These are phyloP conservation scores for Poeciliopsis paucimaculata DNA, from an alignment of 2,797 vertebrate species.

Conservation along the genomic window DNA sequence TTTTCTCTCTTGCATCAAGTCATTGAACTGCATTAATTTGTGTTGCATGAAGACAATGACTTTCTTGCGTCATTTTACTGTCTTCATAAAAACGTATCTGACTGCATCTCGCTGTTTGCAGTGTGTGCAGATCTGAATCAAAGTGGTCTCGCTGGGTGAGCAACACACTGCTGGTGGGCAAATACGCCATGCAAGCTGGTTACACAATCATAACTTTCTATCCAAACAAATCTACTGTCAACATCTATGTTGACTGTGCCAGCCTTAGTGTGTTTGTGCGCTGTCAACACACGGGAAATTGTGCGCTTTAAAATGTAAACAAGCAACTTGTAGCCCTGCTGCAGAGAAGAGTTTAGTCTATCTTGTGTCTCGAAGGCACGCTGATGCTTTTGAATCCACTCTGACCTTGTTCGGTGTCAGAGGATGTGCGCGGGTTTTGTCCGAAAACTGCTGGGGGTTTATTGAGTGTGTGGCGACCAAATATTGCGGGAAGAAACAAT, in stretches of 20 bases:
- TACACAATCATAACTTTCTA: constrained; percentile 51
- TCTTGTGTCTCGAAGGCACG: constrained; percentile 32
- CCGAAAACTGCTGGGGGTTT: constrained; percentile 35
- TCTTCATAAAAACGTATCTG: constrained; percentile 41
- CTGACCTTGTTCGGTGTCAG: constrained; percentile 58
- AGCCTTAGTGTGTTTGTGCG: constrained; percentile 26
- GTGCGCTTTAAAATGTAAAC: constrained; percentile 31
- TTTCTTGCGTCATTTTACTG: constrained; percentile 36
- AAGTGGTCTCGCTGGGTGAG: constrained; percentile 31
- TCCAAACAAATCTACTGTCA: constrained; percentile 58
- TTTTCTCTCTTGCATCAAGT: constrained; percentile 20
- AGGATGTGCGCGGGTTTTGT: constrained; percentile 12
- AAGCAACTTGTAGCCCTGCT: constrained; percentile 13
- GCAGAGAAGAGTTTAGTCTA: constrained; percentile 31
- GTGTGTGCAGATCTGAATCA: constrained; percentile 45
- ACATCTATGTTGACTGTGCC: constrained; percentile 31
- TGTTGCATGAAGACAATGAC: constrained; percentile 26
- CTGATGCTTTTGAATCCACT: constrained; percentile 51
- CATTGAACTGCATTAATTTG: constrained; percentile 29
- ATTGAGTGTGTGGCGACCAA: constrained; percentile 19
- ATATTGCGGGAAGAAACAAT: constrained; percentile 33
- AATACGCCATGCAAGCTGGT: constrained; percentile 49
- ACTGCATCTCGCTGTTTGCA: constrained; percentile 34
- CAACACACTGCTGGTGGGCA: constrained; percentile 33
- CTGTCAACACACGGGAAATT: constrained; percentile 29